Evolutionary conservation across 2,888 invertebrate species (phyloP), one percentile per base, ranked within the genome.

Genomic region (Rhogogaster chlorosoma): DNA sequence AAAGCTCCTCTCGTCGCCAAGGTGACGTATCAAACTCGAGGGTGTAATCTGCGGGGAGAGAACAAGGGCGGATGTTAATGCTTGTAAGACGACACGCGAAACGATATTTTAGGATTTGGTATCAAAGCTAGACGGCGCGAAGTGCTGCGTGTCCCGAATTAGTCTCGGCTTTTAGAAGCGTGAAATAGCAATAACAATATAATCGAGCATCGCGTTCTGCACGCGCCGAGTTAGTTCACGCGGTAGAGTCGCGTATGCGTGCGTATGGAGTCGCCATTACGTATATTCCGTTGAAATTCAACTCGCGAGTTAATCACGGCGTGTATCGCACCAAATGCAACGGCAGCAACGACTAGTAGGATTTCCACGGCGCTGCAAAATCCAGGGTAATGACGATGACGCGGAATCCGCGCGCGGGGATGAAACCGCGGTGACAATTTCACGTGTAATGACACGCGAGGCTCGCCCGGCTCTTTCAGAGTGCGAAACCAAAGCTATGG

Each of bases 71-170:
- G 38, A n/a, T 18, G 22, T 38, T 29, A 7, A 29, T 26, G 49
- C 26, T 77, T 49, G 49, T 49, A 49, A 77, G 49, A 29, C 49
- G 75, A 26, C 75, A 77, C 75, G 75, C 75, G 75, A 77, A 49
- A 77, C 49, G 49, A 45, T 77, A 77, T 77, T 77, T 77, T 45
- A 49, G 26, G 49, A 49, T 77, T 45, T 49, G 26, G 7, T 36
- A 71, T 36, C 38, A 18, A 71, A 38, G 36, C 71, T n/a, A n/a
- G n/a, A 5, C 5, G 71, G 45, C 12, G 49, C 18, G 49, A n/a
- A 53, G 53, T n/a, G 36, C 70, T 70, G 70, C 70, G 36, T 70
- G 70, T 32, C 36, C 38, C 9, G 2, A 73, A 42, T 73, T 42
- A 42, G 26, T 22, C 42, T 26, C 42, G n/a, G 71, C 38, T 22